Conservation (phyloP, 1,140 invertebrate genomes). For the Drosophila cardini region DNA sequence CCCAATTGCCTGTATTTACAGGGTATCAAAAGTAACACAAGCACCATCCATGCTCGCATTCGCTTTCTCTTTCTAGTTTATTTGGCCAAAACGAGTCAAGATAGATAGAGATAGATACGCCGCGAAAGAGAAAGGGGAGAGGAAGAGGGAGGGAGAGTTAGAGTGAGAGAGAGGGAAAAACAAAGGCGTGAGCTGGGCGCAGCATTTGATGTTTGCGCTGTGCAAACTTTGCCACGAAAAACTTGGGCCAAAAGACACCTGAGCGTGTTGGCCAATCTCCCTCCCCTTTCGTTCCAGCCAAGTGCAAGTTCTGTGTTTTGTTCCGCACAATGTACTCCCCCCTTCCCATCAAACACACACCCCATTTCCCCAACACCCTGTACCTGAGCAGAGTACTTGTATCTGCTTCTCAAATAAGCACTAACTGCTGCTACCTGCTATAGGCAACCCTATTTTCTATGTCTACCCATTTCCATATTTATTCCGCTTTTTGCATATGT, state of each 20-base stretch:
- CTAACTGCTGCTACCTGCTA: background rate
- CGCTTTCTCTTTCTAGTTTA: background rate
- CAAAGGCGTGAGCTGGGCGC: constrained; percentile 48
- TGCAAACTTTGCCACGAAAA: constrained; percentile 78
- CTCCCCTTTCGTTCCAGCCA: constrained; percentile 17
- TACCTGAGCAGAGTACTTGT: background rate
- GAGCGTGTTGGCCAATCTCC: constrained; percentile 53
- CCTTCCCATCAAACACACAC: background rate
- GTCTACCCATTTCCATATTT: background rate
- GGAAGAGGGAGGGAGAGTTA: background rate
- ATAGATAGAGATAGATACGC: constrained; percentile 6
- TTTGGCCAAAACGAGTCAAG: constrained; percentile 1
- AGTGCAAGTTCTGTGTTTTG: constrained; percentile 25
- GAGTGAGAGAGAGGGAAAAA: constrained; percentile 5
- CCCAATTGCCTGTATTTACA: constrained; percentile 4
- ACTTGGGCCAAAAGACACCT: constrained; percentile 76
- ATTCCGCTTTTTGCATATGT: background rate
- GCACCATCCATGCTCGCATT: constrained; percentile 7
- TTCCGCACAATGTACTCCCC: background rate
- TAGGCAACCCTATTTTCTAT: background rate
- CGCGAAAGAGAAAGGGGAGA: background rate
- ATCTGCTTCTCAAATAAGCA: background rate
- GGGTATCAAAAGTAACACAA: constrained; percentile 22
- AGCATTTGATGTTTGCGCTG: constrained; percentile 79
- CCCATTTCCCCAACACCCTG: background rate